phyloP scores from a whole-genome alignment of 2,797 vertebrate species.

The Zalophus californianus region DNA sequence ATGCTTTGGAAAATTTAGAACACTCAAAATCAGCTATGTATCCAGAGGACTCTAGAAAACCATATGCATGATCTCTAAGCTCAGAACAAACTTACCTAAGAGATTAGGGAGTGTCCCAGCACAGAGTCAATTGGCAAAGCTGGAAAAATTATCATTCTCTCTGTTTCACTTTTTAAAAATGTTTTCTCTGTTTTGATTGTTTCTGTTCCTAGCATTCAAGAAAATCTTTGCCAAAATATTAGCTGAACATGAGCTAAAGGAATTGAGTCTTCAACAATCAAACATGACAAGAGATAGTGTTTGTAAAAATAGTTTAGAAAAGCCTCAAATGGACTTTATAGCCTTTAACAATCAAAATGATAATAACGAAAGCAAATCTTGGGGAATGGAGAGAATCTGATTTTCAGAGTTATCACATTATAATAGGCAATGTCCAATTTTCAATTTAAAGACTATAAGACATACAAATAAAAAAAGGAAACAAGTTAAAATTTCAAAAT shows the following conservation, averaged over 20 bases:
- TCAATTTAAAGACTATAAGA: not conserved
- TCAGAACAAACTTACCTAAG: not conserved
- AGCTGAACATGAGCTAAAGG: not conserved
- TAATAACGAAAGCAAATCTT: not conserved
- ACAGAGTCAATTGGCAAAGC: not conserved
- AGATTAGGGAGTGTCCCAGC: not conserved
- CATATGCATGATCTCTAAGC: too few relatives aligned
- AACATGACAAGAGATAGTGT: not conserved
- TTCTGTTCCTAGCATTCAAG: not conserved
- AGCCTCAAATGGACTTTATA: not conserved
- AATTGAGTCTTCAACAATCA: not conserved
- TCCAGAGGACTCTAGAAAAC: not conserved
- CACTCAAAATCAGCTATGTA: not conserved
- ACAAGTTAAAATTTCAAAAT: not conserved
- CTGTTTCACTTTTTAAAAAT: not conserved
- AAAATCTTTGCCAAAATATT: not conserved
- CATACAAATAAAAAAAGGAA: not conserved
- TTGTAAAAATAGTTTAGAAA: not conserved
- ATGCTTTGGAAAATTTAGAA: not conserved
- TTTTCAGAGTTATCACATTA: not conserved
- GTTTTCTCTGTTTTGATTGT: not conserved
- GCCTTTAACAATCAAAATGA: not conserved
- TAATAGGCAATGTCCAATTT: not conserved
- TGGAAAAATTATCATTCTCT: not conserved
- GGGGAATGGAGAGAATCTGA: not conserved